A percentile compares a stretch with the other conserved stretches of the same genome.
Conservation (phyloP, 2,888 invertebrate species). For the Drosophila meridionalis region DNA sequence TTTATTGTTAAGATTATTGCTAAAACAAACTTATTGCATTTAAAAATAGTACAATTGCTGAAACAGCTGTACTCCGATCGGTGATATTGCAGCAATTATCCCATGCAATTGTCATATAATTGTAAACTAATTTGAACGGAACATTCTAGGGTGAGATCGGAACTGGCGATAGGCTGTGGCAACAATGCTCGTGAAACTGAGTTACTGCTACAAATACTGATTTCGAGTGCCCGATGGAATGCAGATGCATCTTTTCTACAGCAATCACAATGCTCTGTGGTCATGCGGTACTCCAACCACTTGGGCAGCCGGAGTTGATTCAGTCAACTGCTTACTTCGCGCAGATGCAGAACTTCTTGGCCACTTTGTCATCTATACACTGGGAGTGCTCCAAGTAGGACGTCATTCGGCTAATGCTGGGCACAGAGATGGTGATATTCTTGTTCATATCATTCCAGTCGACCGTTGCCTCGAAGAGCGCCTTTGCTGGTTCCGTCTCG, state of each 20-base stretch:
- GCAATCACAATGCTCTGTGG: conserved; percentile 7
- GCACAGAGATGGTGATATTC: conserved; percentile 25
- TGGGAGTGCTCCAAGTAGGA: conserved; percentile 15
- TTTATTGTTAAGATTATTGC: background rate
- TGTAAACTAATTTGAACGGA: conserved; percentile 65
- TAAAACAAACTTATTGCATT: background rate
- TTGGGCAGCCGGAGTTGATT: conserved; percentile 15
- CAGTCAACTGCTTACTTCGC: conserved; percentile 9
- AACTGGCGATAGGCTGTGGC: conserved; percentile 35
- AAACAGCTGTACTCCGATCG: conserved; percentile 9
- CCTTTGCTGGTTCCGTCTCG: conserved; percentile 14
- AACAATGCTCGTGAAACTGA: conserved; percentile 42
- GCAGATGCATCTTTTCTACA: conserved; percentile 38
- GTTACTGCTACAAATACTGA: conserved; percentile 9
- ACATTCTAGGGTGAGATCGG: conserved; percentile 41
- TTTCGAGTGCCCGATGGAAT: conserved; percentile 11
- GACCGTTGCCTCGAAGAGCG: conserved; percentile 31
- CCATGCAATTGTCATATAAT: conserved; percentile 59
- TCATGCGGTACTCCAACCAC: conserved; percentile 18
- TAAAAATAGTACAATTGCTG: background rate
- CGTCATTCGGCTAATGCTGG: conserved; percentile 39
- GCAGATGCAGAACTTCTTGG: conserved; percentile 78
- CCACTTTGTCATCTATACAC: conserved; percentile 55
- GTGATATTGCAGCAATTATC: conserved; percentile 26
- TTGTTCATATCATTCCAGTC: conserved; percentile 35